phyloP scores from a whole-genome alignment of 2,888 invertebrate species.

The Cataglyphis cursor region DNA sequence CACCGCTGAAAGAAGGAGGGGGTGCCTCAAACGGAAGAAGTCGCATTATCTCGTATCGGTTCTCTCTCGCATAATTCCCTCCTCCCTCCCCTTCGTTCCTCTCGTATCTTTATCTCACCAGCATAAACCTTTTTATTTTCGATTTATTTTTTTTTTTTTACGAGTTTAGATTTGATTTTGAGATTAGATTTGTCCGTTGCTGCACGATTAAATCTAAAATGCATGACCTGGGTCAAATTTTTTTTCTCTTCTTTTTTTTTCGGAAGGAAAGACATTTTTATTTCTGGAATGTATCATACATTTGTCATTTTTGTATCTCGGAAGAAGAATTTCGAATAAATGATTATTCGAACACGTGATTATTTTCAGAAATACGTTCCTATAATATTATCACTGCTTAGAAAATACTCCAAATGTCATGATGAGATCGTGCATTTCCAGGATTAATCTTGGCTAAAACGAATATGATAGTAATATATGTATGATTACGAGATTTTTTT shows the following conservation, averaged over 20 bases:
- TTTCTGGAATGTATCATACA: not conserved
- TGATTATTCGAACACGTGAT: too few species aligned
- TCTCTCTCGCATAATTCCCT: slow-evolving; percentile 30
- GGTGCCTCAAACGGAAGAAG: slow-evolving; percentile 10
- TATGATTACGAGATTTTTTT: not conserved
- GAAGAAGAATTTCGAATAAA: not conserved
- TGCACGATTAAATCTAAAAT: not conserved
- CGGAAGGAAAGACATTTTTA: not conserved
- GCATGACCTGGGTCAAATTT: not conserved
- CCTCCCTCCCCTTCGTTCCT: not conserved
- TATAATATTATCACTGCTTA: not conserved
- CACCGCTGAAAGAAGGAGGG: not conserved
- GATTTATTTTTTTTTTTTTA: not conserved
- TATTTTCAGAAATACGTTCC: not conserved
- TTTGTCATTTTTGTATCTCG: not conserved
- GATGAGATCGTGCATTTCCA: not conserved
- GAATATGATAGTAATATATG: too few species aligned
- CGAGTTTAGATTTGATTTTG: too few species aligned
- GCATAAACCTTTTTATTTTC: not conserved
- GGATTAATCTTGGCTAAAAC: too few species aligned
- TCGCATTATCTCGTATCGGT: slow-evolving; percentile 61
- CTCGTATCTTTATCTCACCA: not conserved
- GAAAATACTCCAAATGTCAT: not conserved
- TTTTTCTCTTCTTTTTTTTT: not conserved
- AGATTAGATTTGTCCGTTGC: not conserved